Evolutionary conservation across 2,113 vertebrate genomes (phyloP), one percentile per base, ranked within the genome.

Genomic region (Myiopsitta monachus): DNA sequence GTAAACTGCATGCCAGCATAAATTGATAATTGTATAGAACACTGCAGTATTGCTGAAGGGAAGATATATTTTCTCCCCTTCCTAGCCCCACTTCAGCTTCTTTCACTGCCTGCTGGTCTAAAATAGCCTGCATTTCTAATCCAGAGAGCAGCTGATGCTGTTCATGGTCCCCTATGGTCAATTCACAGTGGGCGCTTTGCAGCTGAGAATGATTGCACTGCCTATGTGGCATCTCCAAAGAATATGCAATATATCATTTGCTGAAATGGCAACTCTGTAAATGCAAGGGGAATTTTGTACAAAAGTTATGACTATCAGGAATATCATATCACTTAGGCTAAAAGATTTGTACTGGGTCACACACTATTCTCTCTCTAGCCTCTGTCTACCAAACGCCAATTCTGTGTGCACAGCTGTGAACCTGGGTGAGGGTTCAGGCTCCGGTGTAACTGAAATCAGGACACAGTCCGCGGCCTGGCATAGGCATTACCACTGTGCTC

Each of bases 331-430:
- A 26, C 43, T 64, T 77, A 74, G 43, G 61, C 49, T 84, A 15
- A 88, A 84, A 84, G 66, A 54, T 90, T 67, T 77, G n/a, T 64
- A 28, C 46, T 22, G 39, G 23, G 27, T 44, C 43, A 24, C 0
- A 1, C 10, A 5, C 49, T 79, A 16, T 17, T 91, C 26, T 47
- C 24, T 91, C 43, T 83, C 39, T 21, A 63, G 33, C 39, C 38
- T 69, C 55, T 46, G 13, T 26, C 38, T 67, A 23, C 31, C 36
- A 36, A 83, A 44, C 0, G 0, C 43, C 70, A 63, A 3, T 28
- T 43, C 77, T 18, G 33, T 41, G 69, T 0, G 0, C 33, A 28
- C 0, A 0, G 8, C 39, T 79, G 33, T 30, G 62, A 72, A 21
- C 8, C 39, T 75, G n/a, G 18, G 31, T 68, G 39, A 28, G 28